Evolutionary conservation across 2,113 vertebrate genomes (phyloP), one percentile per base, ranked within the genome.

Genomic region (Meles meles): DNA sequence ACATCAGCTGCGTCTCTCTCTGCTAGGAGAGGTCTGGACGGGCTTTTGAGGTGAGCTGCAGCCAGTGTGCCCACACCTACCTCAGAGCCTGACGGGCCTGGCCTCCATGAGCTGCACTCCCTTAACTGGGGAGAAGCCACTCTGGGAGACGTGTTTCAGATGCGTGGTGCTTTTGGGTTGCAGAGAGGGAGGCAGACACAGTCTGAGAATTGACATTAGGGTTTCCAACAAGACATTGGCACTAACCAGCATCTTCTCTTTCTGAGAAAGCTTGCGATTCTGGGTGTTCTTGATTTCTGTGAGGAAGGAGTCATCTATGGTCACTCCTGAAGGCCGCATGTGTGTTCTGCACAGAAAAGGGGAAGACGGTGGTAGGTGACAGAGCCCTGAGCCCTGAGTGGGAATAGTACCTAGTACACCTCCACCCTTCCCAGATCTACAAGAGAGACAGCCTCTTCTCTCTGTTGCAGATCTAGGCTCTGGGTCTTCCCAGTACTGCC

Each of bases 211-310:
- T 92, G 37, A 91, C 7, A 79, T 57, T 18, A 86, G n/a, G 59
- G 37, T 23, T 72, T 84, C 57, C 23, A 25, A 67, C 63, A 97
- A 61, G 88, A 67, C 37, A 93, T 52, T 17, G 23, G 47, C 92
- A 98, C 98, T 98, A 88, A 98, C 98, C 96, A 14, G 77, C 7
- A 88, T 59, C 76, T 96, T 98, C 47, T 10, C 67, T 91, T 97
- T 97, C 96, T 97, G 97, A 44, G 72, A 87, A 83, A 95, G 59
- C 67, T 72, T 76, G 76, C 8, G 2, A 44, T 96, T 97, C 90
- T 95, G 81, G 15, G 0, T 0, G 23, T 2, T 71, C n/a, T 87
- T 94, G 79, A 31, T 15, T 74, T 94, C 82, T 89, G 31, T 59
- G 44, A 42, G 1, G 61, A 18, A 42, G 44, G 69, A 47, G 7